These are phyloP conservation scores for Brotogeris chrysoptera DNA, from an alignment of 2,797 vertebrate species.

Conservation along the genomic window DNA sequence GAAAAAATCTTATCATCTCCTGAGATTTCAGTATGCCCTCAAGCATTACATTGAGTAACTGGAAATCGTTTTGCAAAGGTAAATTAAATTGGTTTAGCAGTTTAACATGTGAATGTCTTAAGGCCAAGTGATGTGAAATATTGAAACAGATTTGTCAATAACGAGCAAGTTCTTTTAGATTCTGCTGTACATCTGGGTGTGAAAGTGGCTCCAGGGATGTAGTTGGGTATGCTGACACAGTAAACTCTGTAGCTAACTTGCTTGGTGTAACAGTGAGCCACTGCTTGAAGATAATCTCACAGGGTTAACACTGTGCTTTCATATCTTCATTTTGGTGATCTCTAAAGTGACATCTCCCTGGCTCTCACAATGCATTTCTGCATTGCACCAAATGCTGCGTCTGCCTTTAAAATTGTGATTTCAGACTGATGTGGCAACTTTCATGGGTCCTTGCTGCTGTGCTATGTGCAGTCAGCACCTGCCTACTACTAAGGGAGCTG, in stretches of 20 bases:
- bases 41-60: neutral
- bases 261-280: neutral
- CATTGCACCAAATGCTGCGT: slow-evolving; percentile 17
- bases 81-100: slow-evolving; percentile 26
- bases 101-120: neutral
- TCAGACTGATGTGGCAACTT: neutral
- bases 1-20: neutral
- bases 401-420: neutral
- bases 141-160: slow-evolving; percentile 9
- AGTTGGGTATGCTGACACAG: neutral
- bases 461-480: neutral
- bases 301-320: neutral
- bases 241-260: neutral
- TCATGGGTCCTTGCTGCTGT: neutral
- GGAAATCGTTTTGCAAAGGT: slow-evolving; percentile 11
- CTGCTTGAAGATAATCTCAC: neutral
- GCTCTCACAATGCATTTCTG: neutral
- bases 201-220: neutral
- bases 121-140: neutral
- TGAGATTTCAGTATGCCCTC: neutral
- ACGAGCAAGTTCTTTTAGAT: neutral
- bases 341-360: neutral
- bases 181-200: neutral
- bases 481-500: neutral
- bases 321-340: neutral